phyloP scores from a whole-genome alignment of 2,888 invertebrate genomes.

The Empis livida region DNA sequence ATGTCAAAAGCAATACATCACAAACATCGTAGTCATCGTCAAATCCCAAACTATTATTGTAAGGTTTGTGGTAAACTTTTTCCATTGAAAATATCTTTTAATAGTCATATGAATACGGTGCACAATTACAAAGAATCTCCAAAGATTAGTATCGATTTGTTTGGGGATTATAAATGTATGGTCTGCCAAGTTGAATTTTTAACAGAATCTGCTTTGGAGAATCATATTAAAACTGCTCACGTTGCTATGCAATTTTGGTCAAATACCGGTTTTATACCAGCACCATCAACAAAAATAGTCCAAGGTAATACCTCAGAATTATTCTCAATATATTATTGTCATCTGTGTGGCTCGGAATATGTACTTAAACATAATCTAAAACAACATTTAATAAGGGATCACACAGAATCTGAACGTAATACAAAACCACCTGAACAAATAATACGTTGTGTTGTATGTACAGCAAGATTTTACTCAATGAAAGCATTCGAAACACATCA shows the following conservation, averaged over 20 bases:
- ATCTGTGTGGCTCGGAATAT: slow-evolving; percentile 52
- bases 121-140: slow-evolving; percentile 11
- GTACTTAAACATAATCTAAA: slow-evolving; percentile 52
- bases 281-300: slow-evolving; percentile 41
- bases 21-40: slow-evolving; percentile 51
- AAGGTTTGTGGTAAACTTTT: slow-evolving; percentile 56
- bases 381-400: slow-evolving; percentile 43
- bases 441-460: slow-evolving; percentile 49
- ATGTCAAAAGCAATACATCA: slow-evolving; percentile 48
- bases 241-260: too few species aligned
- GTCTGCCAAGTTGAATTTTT: background rate
- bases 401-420: slow-evolving; percentile 40
- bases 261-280: slow-evolving; percentile 30
- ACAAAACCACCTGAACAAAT: slow-evolving; percentile 36
- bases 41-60: slow-evolving; percentile 50
- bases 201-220: background rate
- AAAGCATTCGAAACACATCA: slow-evolving; percentile 51
- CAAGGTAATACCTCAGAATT: slow-evolving; percentile 39
- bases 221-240: background rate
- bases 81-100: slow-evolving; percentile 42
- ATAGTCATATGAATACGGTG: slow-evolving; percentile 6
- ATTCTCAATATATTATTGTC: slow-evolving; percentile 40
- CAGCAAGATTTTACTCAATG: slow-evolving; percentile 50
- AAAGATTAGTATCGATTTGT: background rate
- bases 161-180: background rate